Evolutionary conservation across 2,113 vertebrate species (phyloP).

Genomic region (Hydrochoerus hydrochaeris): DNA sequence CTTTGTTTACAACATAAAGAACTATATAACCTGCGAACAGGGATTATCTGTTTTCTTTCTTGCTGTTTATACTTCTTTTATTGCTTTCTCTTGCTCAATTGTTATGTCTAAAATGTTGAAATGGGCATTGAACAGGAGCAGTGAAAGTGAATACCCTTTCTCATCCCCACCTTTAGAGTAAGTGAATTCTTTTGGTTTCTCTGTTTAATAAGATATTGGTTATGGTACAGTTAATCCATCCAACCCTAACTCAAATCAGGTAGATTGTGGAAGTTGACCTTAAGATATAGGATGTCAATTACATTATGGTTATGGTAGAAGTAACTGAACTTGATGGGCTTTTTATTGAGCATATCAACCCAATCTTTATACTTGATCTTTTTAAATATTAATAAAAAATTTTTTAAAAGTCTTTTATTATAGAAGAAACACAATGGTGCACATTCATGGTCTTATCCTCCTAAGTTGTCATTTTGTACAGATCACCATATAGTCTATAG

Average conservation of each 20-base stretch:
- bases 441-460: background rate
- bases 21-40: background rate
- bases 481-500: background rate
- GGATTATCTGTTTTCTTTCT: background rate
- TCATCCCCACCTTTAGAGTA: background rate
- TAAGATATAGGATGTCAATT: background rate
- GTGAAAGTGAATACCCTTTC: background rate
- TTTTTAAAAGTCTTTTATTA: background rate
- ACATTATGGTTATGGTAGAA: background rate
- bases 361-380: background rate
- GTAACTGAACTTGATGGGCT: background rate
- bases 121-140: background rate
- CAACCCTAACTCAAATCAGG: background rate
- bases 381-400: background rate
- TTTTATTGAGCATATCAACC: background rate
- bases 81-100: background rate
- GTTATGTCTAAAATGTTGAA: background rate
- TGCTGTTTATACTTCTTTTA: background rate
- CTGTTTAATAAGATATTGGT: background rate
- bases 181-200: background rate
- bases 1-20: background rate
- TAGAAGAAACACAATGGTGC: background rate
- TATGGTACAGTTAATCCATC: background rate
- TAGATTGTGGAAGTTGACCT: background rate
- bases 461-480: background rate